Conservation (phyloP, 2,888 invertebrate species). For the Strigamia maritima region DNA sequence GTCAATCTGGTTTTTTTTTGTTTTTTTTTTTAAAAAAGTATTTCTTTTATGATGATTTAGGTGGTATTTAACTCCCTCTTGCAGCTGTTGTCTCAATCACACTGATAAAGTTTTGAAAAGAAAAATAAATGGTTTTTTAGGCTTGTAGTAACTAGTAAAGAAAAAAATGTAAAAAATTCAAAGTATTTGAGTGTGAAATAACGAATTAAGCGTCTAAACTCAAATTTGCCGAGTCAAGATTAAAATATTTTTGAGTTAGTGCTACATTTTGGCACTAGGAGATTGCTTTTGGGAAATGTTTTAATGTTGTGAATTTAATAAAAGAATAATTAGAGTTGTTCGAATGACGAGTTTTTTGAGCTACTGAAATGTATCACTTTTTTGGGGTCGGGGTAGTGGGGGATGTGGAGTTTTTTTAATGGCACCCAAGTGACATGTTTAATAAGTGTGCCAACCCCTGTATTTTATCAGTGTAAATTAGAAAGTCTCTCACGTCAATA, state of each 20-base stretch:
- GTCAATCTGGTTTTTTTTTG: background rate
- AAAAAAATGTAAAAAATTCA: background rate
- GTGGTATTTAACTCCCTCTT: background rate
- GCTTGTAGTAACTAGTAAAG: background rate
- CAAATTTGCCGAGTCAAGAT: background rate
- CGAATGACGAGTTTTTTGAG: no score
- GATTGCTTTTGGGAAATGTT: background rate
- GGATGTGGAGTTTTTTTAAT: background rate
- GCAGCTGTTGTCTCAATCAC: constrained; percentile 22
- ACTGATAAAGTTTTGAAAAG: background rate
- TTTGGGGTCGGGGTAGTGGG: no score
- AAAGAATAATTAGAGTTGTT: background rate
- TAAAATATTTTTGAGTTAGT: background rate
- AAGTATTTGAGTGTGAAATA: background rate
- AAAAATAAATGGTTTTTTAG: background rate
- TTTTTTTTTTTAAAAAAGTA: background rate
- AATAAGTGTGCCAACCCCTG: constrained; percentile 21
- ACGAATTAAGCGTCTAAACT: background rate
- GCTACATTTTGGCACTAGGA: background rate
- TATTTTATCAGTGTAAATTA: constrained; percentile 28
- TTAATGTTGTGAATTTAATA: background rate
- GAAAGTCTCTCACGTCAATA: constrained; percentile 28
- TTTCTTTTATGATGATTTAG: constrained; percentile 8
- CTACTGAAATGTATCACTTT: no score
- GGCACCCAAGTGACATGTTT: background rate